Evolutionary conservation across 1,140 invertebrate species (phyloP).

Genomic region (Diplogasteroides magnus): DNA sequence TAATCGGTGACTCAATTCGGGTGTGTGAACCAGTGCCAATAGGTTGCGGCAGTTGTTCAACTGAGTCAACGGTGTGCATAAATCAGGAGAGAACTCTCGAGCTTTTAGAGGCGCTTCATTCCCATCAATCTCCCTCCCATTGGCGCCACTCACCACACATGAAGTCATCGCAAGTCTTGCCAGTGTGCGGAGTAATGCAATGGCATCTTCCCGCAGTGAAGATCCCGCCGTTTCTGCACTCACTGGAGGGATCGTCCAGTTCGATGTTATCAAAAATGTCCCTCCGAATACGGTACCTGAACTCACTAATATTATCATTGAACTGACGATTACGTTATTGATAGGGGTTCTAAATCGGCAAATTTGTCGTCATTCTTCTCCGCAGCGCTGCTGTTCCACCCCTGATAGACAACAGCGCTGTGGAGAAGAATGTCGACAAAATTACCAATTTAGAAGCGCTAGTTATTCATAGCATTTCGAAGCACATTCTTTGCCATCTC

Average conservation of each 20-base stretch:
- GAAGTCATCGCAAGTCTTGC: conserved; percentile 19
- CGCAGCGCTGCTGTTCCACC: neutral
- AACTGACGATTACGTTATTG: neutral
- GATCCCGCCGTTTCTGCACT: conserved; percentile 19
- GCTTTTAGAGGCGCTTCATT: neutral
- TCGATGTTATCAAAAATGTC: neutral
- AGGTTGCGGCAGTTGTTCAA: neutral
- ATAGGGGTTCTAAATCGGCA: neutral
- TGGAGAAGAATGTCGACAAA: no score
- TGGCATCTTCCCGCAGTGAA: conserved; percentile 17
- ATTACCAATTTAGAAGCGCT: neutral
- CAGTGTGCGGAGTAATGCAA: conserved; percentile 22
- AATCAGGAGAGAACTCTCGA: neutral
- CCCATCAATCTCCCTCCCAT: neutral
- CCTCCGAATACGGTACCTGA: neutral
- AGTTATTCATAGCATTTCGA: neutral
- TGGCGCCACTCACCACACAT: conserved; percentile 11
- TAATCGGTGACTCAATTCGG: neutral
- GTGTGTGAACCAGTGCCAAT: neutral
- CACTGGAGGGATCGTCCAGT: neutral
- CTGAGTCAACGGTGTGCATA: no score
- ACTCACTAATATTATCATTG: neutral
- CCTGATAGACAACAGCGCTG: neutral
- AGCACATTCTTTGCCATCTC: neutral
- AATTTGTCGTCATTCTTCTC: neutral